Percentiles rank a stretch among this genome's conserved stretches.
phyloP scores from a whole-genome alignment of 64 coral and sea anemone genomes.

The Actinia tenebrosa region DNA sequence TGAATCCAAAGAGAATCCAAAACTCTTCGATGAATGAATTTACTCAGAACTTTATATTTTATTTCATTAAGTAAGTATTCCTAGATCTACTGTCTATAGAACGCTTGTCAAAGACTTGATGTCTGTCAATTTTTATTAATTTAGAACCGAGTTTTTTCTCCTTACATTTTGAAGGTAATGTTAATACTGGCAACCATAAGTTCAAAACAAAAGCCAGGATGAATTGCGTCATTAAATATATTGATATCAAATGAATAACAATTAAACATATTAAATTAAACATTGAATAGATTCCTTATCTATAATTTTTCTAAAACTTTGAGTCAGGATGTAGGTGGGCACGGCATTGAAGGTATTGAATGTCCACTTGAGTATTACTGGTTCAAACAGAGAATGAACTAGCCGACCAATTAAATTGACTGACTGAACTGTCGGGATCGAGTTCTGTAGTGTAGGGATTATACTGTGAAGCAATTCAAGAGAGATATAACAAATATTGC shows the following conservation, averaged over 20 bases:
- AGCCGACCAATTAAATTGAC: not conserved
- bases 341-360: not conserved
- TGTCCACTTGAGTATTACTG: not conserved
- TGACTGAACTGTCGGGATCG: too few species aligned
- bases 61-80: too few species aligned
- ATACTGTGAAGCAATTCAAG: too few species aligned
- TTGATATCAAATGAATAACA: not conserved
- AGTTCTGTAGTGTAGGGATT: too few species aligned
- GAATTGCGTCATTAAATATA: not conserved
- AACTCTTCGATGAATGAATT: too few species aligned
- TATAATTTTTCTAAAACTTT: not conserved
- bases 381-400: not conserved
- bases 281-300: not conserved
- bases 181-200: not conserved
- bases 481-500: too few species aligned
- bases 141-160: not conserved
- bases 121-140: not conserved
- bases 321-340: not conserved
- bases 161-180: not conserved
- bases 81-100: too few species aligned
- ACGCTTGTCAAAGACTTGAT: too few species aligned
- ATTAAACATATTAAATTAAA: not conserved
- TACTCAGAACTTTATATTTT: too few species aligned
- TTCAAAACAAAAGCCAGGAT: not conserved
- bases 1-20: too few species aligned